Conservation (phyloP, 1,140 invertebrate genomes). For the Conus betulinus region DNA sequence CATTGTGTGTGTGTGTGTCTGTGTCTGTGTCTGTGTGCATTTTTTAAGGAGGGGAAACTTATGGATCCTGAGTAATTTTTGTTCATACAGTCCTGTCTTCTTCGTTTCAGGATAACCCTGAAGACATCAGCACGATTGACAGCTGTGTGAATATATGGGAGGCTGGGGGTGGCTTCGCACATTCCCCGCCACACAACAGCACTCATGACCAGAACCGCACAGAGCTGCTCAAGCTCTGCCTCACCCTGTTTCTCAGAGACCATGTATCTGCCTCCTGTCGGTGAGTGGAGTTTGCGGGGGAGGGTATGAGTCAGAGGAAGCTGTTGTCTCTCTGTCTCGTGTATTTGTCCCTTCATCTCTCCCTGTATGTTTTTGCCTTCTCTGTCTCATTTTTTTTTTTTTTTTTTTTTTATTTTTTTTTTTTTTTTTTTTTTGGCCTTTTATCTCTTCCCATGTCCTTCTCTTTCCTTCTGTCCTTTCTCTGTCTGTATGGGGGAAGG, state of each 20-base stretch:
- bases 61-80: neutral
- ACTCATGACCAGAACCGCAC: conserved; percentile 91
- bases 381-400: too few species aligned
- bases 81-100: neutral
- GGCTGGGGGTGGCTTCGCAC: conserved; percentile 98
- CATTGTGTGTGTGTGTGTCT: neutral
- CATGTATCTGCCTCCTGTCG: conserved; percentile 92
- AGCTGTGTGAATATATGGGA: conserved; percentile 99
- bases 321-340: too few species aligned
- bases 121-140: conserved; percentile 96
- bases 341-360: too few species aligned
- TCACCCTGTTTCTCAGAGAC: conserved; percentile 98
- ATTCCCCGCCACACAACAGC: conserved; percentile 88
- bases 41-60: neutral
- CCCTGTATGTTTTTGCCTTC: too few species aligned
- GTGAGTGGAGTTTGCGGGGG: conserved; percentile 73
- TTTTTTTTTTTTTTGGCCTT: too few species aligned
- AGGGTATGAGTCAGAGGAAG: too few species aligned
- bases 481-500: too few species aligned
- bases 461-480: too few species aligned
- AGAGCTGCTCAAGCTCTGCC: conserved; percentile 93
- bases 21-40: too few species aligned
- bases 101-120: conserved; percentile 88
- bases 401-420: too few species aligned
- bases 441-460: too few species aligned